Evolutionary conservation across 2,113 vertebrate genomes (phyloP), one percentile per base, ranked within the genome.

Genomic region (Neoarius graeffei): DNA sequence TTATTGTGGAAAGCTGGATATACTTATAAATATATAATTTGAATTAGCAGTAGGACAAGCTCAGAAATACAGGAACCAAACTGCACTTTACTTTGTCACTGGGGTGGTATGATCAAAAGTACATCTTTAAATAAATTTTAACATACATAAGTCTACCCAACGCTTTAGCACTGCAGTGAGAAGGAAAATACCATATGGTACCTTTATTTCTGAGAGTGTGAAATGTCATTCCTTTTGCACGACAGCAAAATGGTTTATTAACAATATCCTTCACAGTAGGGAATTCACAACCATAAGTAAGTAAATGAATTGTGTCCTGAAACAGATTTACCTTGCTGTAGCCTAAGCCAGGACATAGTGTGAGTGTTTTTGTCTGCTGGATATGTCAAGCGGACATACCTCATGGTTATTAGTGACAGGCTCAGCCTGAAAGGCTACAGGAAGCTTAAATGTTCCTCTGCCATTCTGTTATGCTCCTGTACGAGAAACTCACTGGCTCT

Each of bases 371-470:
- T 67, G 64, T 87, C 66, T 42, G 59, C 42, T 76, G 6, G 56
- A 17, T 20, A 54, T 59, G 48, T 74, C 69, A 35, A 80, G 60
- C 25, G 57, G 57, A 83, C 69, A 76, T 87, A 64, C 30, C 71
- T 73, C 25, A 73, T 82, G 66, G 27, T 82, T 83, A 60, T 74
- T 88, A 84, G 81, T 77, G 69, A 88, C 20, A 54, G n/a, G 52
- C 59, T 13, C 69, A 42, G 48, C 60, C n/a, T 84, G 56, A 79
- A 86, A 81, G 56, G 57, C 64, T 86, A 81, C 56, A 74, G 87
- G 69, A 89, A 85, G 79, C 80, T 80, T 77, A 87, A 90, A 85
- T 80, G 71, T 76, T 73, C 66, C 25, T 84, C 19, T 89, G 87
- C 80, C 30, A 60, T 79, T 86, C 85, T 89, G 30, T 77, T 87